Conservation (phyloP, 2,888 invertebrate genomes). For the Pyrrhosoma nymphula region DNA sequence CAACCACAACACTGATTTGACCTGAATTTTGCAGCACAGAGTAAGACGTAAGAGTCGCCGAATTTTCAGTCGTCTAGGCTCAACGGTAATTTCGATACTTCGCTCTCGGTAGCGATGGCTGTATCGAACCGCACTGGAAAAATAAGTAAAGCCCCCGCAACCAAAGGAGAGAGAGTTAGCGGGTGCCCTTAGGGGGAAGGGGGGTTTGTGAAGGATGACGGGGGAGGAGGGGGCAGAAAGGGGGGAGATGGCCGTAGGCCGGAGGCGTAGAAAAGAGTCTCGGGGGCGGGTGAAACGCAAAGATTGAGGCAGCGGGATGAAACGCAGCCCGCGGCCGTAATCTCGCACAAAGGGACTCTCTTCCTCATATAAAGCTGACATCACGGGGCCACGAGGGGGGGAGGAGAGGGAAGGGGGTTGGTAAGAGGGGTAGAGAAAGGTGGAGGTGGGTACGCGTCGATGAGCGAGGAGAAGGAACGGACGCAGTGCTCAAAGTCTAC, state of each 20-base stretch:
- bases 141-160: too few relatives aligned
- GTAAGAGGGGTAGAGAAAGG: not conserved
- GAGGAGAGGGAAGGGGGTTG: too few relatives aligned
- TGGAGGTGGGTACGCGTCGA: not conserved
- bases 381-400: slow-evolving; percentile 50
- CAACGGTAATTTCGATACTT: too few relatives aligned
- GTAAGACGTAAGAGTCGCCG: too few relatives aligned
- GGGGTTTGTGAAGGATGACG: not conserved
- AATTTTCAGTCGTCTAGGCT: too few relatives aligned
- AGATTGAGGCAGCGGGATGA: slow-evolving; percentile 38
- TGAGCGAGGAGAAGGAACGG: not conserved
- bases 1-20: too few relatives aligned
- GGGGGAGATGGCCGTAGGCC: not conserved
- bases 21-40: too few relatives aligned
- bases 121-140: too few relatives aligned
- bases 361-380: slow-evolving; percentile 62
- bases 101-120: too few relatives aligned
- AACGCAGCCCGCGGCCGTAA: slow-evolving; percentile 44
- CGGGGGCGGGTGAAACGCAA: slow-evolving; percentile 49
- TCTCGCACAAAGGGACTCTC: slow-evolving; percentile 60
- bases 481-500: too few relatives aligned
- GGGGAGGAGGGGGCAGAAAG: not conserved
- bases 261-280: slow-evolving; percentile 42
- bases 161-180: too few relatives aligned
- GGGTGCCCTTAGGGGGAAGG: not conserved